Evolutionary conservation across 2,797 vertebrate genomes (phyloP), one percentile per base, ranked within the genome.

Genomic region (Falco concolor): DNA sequence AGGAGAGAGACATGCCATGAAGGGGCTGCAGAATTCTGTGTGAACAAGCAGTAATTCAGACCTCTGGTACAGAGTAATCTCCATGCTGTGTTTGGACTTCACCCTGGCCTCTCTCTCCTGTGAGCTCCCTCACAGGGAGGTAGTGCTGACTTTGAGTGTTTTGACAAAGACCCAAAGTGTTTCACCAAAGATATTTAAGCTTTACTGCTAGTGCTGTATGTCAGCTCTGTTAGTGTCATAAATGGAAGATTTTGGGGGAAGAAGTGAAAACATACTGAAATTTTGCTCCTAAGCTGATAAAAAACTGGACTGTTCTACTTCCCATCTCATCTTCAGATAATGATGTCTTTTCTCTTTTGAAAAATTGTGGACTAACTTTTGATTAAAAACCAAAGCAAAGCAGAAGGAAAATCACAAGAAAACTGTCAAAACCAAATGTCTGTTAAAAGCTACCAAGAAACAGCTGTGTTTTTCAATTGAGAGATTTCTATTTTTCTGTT

Each of bases 21-120:
- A 91, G 47, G 7, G 42, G 22, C 45, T 89, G 49, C 42, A 92
- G 75, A 94, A 86, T 75, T 94, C 73, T 69, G 10, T 84, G 47
- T 88, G 79, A 94, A 90, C 59, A 89, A 89, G 59, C n/a, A 65
- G 40, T 76, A 87, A 76, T 82, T 91, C 76, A 93, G 57, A n/a
- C 9, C 28, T 73, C 47, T 63, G 63, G 59, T 75, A 40, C 60
- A 64, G 28, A 57, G 11, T 44, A 64, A 85, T 36, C 27, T 89
- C 61, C 50, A 11, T 65, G 36, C 50, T 76, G 49, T 70, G 50
- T 65, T 88, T 91, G 77, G 22, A 86, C 54, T 84, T 93, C 13
- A 40, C 47, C n/a, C 25, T 76, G 32, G 36, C 8, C 15, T 42
- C 36, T 90, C 28, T 69, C 15, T 81, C 17, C 68, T 67, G 38